Percentiles rank a stretch among this genome's conserved stretches.
Evolutionary conservation across 2,888 invertebrate species (phyloP).

Genomic region (Furcula furcula): DNA sequence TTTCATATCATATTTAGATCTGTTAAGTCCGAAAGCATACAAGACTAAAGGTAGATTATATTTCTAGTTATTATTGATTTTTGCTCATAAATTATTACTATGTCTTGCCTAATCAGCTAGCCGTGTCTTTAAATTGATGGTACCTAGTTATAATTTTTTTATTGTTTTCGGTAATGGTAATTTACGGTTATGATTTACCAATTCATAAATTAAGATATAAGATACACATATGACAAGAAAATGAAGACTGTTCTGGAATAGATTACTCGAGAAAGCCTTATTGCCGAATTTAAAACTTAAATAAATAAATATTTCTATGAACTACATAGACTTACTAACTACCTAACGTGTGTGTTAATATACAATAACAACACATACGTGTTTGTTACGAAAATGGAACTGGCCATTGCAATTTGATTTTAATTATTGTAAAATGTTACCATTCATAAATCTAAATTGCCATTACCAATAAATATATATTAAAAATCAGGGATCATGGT

Average conservation of each 20-base stretch:
- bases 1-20: conserved; percentile 11
- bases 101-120: conserved; percentile 47
- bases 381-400: no score
- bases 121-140: conserved; percentile 31
- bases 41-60: conserved; percentile 1
- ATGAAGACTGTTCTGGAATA: no score
- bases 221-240: no score
- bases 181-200: conserved; percentile 8
- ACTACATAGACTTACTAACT: no score
- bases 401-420: no score
- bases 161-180: conserved; percentile 13
- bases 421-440: conserved; percentile 1
- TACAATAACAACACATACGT: no score
- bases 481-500: conserved; percentile 53
- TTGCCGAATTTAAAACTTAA: no score
- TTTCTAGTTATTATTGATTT: conserved; percentile 6
- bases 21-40: conserved; percentile 4
- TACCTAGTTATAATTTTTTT: conserved; percentile 10
- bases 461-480: conserved; percentile 22
- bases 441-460: conserved; percentile 5
- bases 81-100: conserved; percentile 36
- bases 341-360: no score
- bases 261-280: no score
- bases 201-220: no score
- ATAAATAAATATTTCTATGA: no score